Conservation (phyloP, 2,113 vertebrate genomes). For the Isichthys henryi region DNA sequence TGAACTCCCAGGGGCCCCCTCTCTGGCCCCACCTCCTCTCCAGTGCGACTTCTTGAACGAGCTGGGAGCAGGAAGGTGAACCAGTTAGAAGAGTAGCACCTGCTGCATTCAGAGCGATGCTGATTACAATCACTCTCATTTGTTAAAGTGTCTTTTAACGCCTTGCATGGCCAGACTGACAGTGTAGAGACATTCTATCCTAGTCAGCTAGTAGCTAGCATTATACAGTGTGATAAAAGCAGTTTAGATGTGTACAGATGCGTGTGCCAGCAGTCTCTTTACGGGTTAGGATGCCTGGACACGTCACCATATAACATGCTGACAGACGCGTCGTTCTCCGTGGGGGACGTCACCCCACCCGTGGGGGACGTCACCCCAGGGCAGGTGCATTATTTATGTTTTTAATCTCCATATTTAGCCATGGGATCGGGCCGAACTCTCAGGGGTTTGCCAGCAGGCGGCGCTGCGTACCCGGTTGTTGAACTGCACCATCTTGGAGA, state of each 20-base stretch:
- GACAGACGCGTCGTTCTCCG: background rate
- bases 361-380: too few relatives aligned
- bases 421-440: background rate
- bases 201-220: background rate
- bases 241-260: background rate
- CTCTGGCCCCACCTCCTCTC: conserved; percentile 88
- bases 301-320: background rate
- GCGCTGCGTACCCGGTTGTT: conserved; percentile 73
- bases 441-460: background rate
- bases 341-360: too few relatives aligned
- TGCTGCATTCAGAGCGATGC: background rate
- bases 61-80: conserved; percentile 49
- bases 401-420: background rate
- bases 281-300: background rate
- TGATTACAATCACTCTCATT: background rate
- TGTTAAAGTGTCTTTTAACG: background rate
- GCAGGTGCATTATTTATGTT: background rate
- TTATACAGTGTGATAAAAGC: background rate
- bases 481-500: conserved; percentile 91
- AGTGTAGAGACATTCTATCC: background rate
- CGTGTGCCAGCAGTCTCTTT: background rate
- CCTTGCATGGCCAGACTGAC: background rate
- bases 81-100: background rate
- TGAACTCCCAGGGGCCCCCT: conserved; percentile 97
- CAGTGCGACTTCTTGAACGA: conserved; percentile 75